Evolutionary conservation across 2,797 vertebrate species (phyloP).

Genomic region (Amazonetta brasiliensis): DNA sequence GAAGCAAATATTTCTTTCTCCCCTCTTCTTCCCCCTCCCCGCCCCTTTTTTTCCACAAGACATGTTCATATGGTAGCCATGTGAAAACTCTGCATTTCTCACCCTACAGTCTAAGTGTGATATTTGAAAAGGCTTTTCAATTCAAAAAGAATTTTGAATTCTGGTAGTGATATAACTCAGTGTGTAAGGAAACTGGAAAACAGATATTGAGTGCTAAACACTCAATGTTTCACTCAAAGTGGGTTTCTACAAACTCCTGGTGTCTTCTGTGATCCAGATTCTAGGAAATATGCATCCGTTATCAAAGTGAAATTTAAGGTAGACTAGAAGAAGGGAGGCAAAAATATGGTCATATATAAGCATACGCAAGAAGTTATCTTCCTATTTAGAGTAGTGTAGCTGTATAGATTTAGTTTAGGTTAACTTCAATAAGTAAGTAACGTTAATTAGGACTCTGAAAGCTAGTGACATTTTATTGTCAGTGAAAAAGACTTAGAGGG

Average conservation of each 20-base stretch:
- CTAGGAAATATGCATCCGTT: not conserved
- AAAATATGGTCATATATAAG: not conserved
- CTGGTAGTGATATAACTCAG: not conserved
- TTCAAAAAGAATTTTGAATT: not conserved
- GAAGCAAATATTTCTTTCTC: not conserved
- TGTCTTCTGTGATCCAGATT: not conserved
- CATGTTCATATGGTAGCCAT: not conserved
- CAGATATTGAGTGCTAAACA: not conserved
- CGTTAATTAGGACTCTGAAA: not conserved
- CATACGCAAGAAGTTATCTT: rapidly evolving
- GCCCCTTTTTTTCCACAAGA: not conserved
- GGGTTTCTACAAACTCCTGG: not conserved
- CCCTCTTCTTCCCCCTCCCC: not conserved
- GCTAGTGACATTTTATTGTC: not conserved
- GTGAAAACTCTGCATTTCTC: not conserved
- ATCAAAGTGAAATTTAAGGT: not conserved
- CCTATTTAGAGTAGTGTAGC: rapidly evolving
- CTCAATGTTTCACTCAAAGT: too few species aligned
- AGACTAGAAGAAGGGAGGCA: not conserved
- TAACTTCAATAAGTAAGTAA: not conserved
- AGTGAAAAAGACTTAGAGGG: not conserved
- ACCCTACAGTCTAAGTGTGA: not conserved
- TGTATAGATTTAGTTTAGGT: not conserved
- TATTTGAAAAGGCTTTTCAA: constrained; percentile 9
- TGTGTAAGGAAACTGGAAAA: not conserved